These are phyloP conservation scores for Talpa occidentalis DNA, from an alignment of 2,113 vertebrate species.

Conservation along the genomic window DNA sequence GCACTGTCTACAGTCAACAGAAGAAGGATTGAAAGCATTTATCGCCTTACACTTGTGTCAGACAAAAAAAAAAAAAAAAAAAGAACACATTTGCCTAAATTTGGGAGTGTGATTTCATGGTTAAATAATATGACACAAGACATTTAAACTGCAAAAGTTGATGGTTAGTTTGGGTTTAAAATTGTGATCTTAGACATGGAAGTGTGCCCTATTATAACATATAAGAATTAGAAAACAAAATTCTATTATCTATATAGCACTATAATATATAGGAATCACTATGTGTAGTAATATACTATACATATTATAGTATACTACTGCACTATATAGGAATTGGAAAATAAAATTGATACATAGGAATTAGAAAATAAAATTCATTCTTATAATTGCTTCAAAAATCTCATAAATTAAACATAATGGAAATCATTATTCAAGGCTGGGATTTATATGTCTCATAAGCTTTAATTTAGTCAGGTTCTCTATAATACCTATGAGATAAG, in stretches of 20 bases:
- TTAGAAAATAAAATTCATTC: not conserved
- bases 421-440: not conserved
- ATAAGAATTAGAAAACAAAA: not conserved
- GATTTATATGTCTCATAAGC: not conserved
- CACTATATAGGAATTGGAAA: not conserved
- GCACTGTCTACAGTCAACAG: not conserved
- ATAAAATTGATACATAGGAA: not conserved
- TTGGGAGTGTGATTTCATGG: not conserved
- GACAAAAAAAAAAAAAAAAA: not conserved
- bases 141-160: not conserved
- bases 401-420: not conserved
- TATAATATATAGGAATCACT: too few relatives aligned
- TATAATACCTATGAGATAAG: not conserved
- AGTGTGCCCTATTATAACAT: not conserved
- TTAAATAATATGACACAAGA: not conserved
- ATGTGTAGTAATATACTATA: too few relatives aligned
- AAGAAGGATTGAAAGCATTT: not conserved
- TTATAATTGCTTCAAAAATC: not conserved
- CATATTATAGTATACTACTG: not conserved
- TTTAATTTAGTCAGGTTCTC: not conserved
- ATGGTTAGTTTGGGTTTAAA: not conserved
- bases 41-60: not conserved
- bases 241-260: not conserved
- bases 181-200: not conserved
- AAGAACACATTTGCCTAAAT: not conserved